Conservation (phyloP, 1,140 invertebrate species). For the Apis cerana region DNA sequence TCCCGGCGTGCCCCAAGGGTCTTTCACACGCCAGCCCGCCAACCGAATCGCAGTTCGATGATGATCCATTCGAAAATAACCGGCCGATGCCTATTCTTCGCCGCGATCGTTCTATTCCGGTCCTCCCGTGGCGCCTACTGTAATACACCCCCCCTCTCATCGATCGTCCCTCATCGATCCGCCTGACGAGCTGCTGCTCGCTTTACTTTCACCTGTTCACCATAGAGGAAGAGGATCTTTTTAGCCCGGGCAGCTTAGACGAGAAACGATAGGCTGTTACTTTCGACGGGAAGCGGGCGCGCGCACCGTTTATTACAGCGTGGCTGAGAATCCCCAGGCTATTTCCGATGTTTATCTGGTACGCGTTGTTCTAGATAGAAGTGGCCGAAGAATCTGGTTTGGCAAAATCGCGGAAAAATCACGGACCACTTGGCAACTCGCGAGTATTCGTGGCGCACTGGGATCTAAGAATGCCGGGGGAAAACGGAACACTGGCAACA, state of each 20-base stretch:
- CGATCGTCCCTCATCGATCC: background rate
- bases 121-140: slow-evolving; percentile 42
- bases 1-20: slow-evolving; percentile 51
- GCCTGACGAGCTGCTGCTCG: too few relatives aligned
- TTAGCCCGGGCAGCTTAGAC: too few relatives aligned
- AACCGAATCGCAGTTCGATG: slow-evolving; percentile 56
- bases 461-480: slow-evolving; percentile 10
- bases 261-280: background rate
- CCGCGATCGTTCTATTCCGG: slow-evolving; percentile 51
- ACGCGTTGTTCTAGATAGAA: slow-evolving; percentile 56
- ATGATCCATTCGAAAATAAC: slow-evolving; percentile 61
- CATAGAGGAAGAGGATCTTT: too few relatives aligned
- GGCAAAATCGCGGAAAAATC: slow-evolving; percentile 61
- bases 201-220: too few relatives aligned
- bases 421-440: slow-evolving; percentile 41
- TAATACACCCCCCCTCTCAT: background rate
- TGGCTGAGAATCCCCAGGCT: background rate
- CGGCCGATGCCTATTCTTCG: slow-evolving; percentile 51
- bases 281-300: background rate
- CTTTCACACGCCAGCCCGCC: slow-evolving; percentile 49
- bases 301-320: too few relatives aligned
- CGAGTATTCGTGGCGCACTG: slow-evolving; percentile 36
- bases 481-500: slow-evolving; percentile 6
- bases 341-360: slow-evolving; percentile 59
- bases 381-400: slow-evolving; percentile 49